Base-by-base conservation (phyloP, 2,888 invertebrate species). In the Nyleta sp. region DNA sequence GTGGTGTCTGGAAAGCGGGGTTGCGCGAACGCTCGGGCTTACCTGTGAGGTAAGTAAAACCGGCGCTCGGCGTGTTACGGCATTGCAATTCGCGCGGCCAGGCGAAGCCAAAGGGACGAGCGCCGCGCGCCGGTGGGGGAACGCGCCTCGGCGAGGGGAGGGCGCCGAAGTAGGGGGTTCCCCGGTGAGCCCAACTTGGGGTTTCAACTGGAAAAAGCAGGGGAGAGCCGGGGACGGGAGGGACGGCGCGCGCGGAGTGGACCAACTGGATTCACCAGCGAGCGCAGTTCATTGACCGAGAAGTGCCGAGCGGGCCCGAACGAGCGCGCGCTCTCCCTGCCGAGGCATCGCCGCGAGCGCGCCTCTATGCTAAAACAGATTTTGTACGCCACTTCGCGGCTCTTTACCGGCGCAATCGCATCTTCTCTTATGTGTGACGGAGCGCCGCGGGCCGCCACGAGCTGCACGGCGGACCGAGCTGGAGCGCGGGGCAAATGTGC, bases 21-120 rank as follows among this genome's bases (percentile, higher is more conserved):
- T 82, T 82, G 85, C 83, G 84, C 83, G 84, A 79, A 74, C 68
- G 70, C 65, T 62, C 74, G 50, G 80, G 82, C 84, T 89, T 89
- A 90, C 90, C 90, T 90, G 89, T 90, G 90, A 89, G 89, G 89
- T 90, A 90, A 90, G 89, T 89, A 87, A 88, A 88, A 87, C 86
- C 87, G 86, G 87, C 86, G 84, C 78, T 83, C 83, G 84, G 80
- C 87, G 86, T 87, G 88, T 90, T 90, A 90, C 89, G 87, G 89
- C 89, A 90, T 89, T 88, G 88, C 88, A 87, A 87, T 85, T 88
- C 86, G 84, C 84, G 73, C 72, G 64, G 74, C 59, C 62, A 48
- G 67, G 35, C 74, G 68, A 74, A 67, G 68, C 65, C 72, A 72
- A 78, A 79, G 78, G 46, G 62, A 64, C 74, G 65, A 22, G 65